These are phyloP conservation scores for Andrena dorsata DNA, from an alignment of 2,888 invertebrate genomes.

Conservation along the genomic window DNA sequence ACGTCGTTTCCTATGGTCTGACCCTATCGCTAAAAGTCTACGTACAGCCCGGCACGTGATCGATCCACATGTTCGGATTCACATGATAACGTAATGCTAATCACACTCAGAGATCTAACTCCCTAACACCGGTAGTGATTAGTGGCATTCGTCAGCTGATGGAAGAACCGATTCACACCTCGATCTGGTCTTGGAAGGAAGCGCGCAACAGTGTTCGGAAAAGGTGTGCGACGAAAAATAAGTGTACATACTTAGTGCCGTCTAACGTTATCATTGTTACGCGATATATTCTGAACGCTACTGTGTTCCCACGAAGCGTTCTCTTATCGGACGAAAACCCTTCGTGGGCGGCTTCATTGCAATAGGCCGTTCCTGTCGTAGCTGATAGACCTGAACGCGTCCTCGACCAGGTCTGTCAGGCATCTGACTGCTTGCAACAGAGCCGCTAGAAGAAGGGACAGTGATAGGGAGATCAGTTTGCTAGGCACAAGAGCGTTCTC, in stretches of 20 bases:
- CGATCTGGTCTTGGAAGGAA: constrained; percentile 37
- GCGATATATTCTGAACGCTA: constrained; percentile 18
- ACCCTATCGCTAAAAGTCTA: constrained; percentile 37
- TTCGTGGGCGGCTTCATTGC: constrained; percentile 55
- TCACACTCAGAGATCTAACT: constrained; percentile 16
- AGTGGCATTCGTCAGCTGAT: background rate
- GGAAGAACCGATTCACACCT: background rate
- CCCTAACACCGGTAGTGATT: constrained; percentile 28
- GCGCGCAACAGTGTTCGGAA: constrained; percentile 1
- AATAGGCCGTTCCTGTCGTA: constrained; percentile 75
- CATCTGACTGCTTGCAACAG: constrained; percentile 88
- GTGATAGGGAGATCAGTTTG: constrained; percentile 87
- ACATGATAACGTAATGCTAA: constrained; percentile 7
- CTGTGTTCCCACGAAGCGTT: background rate
- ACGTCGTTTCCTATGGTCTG: constrained; percentile 9
- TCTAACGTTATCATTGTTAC: constrained; percentile 31
- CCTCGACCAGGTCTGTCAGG: constrained; percentile 88
- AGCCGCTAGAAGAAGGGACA: constrained; percentile 88
- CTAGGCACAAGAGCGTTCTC: constrained; percentile 83
- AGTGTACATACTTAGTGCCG: constrained; percentile 32
- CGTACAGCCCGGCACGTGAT: background rate
- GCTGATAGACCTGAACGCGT: constrained; percentile 83
- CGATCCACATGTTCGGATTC: background rate
- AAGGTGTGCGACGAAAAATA: constrained; percentile 42
- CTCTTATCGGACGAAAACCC: constrained; percentile 11